Evolutionary conservation across 2,797 vertebrate genomes (phyloP).

Genomic region (Dallia pectoralis): DNA sequence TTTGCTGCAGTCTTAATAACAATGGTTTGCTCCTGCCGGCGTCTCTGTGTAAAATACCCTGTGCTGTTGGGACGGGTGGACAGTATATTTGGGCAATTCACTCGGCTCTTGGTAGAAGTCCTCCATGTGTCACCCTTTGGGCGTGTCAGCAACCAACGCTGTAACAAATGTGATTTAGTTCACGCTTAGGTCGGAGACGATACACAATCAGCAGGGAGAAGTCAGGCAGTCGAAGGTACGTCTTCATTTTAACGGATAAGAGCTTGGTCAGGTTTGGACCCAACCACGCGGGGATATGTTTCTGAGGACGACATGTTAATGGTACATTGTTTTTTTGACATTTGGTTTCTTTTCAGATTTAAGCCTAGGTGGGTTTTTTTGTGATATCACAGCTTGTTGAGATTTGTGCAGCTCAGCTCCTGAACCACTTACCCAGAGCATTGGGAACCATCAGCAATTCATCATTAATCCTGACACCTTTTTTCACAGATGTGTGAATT

Average conservation of each 20-base stretch:
- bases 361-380: no score
- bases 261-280: background rate
- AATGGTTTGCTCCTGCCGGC: slow-evolving; percentile 33
- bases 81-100: background rate
- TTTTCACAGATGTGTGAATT: slow-evolving; percentile 37
- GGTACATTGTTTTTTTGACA: no score
- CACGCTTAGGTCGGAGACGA: background rate
- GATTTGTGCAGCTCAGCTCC: background rate
- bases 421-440: background rate
- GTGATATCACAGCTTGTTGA: background rate
- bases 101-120: background rate
- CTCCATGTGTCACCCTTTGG: background rate
- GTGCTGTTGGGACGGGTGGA: slow-evolving; percentile 1
- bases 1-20: slow-evolving; percentile 48
- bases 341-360: no score
- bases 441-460: slow-evolving; percentile 31
- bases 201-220: slow-evolving; percentile 11
- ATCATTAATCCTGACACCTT: slow-evolving; percentile 19
- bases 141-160: background rate
- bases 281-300: background rate
- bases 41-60: slow-evolving; percentile 25
- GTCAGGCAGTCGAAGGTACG: slow-evolving; percentile 7
- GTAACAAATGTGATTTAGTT: background rate
- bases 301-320: no score
- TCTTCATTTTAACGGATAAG: background rate